phyloP scores from a whole-genome alignment of 1,140 invertebrate species.

The Oryctes rhinoceros region DNA sequence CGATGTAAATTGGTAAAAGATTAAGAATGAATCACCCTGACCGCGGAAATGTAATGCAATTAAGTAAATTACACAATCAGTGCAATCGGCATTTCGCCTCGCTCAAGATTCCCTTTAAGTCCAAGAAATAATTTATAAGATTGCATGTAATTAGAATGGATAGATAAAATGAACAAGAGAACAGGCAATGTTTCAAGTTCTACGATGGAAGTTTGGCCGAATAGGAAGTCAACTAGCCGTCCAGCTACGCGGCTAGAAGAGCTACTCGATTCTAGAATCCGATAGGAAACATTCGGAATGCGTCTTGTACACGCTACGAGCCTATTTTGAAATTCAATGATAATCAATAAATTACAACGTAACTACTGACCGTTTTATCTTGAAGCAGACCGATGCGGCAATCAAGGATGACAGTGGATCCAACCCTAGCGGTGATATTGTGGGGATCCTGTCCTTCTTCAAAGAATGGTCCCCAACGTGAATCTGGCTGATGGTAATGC shows the following conservation, averaged over 20 bases:
- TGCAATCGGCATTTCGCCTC: neutral
- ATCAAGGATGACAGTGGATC: conserved; percentile 80
- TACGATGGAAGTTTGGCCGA: neutral
- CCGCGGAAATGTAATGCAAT: neutral
- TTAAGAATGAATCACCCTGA: too few species aligned
- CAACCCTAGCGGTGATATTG: conserved; percentile 82
- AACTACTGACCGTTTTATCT: conserved; percentile 81
- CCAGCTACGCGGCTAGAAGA: neutral
- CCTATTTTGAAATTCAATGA: conserved; percentile 39
- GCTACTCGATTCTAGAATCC: too few species aligned
- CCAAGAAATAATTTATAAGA: conserved; percentile 27
- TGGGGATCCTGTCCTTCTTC: conserved; percentile 69
- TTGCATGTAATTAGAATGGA: conserved; percentile 4
- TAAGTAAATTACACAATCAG: neutral
- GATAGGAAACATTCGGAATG: too few species aligned
- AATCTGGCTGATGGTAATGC: conserved; percentile 64
- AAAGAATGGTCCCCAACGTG: conserved; percentile 80
- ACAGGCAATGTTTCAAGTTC: neutral
- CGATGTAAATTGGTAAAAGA: too few species aligned
- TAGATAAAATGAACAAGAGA: neutral
- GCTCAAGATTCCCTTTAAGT: neutral
- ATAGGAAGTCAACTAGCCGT: neutral
- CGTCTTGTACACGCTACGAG: neutral
- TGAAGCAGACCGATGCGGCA: conserved; percentile 84
- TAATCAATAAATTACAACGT: conserved; percentile 42